These are phyloP conservation scores for Drosophila tripunctata DNA, from an alignment of 2,888 invertebrate species.

Conservation along the genomic window DNA sequence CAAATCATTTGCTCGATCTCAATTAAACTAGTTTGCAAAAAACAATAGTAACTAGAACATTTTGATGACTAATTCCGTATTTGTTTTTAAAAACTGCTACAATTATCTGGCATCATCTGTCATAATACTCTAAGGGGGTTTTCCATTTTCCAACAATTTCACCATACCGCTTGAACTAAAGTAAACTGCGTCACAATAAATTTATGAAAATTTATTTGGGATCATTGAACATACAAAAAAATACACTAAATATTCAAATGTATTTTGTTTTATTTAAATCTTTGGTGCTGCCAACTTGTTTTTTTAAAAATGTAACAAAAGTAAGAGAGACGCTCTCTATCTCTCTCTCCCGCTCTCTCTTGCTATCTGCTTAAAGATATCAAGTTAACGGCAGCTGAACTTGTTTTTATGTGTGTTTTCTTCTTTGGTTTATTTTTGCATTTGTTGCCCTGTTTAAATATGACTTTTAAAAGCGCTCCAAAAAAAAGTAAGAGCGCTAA, in stretches of 20 bases:
- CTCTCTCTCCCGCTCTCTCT: not conserved
- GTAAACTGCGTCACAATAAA: conserved; percentile 19
- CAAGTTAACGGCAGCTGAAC: conserved; percentile 66
- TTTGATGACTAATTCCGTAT: not conserved
- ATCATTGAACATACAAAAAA: conserved; percentile 7
- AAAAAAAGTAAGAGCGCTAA: conserved; percentile 21
- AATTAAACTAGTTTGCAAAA: not conserved
- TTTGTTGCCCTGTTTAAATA: conserved; percentile 70
- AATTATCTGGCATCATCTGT: not conserved
- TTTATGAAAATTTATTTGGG: conserved; percentile 14
- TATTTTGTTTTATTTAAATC: conserved; percentile 4
- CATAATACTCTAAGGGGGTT: too few relatives aligned
- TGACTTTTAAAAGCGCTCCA: conserved; percentile 40
- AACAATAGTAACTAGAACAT: not conserved
- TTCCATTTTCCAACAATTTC: not conserved
- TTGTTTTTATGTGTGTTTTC: conserved; percentile 42
- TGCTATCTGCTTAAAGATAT: conserved; percentile 23
- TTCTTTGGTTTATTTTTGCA: conserved; percentile 31
- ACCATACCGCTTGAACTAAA: not conserved
- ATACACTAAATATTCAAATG: conserved; percentile 11
- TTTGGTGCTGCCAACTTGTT: conserved; percentile 25
- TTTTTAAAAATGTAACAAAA: not conserved
- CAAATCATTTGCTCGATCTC: not conserved
- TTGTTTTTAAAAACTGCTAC: not conserved
- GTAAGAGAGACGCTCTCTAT: not conserved